Percentiles rank a stretch among this genome's conserved stretches.
Conservation (phyloP, 2,888 invertebrate genomes). For the Dryobota labecula region DNA sequence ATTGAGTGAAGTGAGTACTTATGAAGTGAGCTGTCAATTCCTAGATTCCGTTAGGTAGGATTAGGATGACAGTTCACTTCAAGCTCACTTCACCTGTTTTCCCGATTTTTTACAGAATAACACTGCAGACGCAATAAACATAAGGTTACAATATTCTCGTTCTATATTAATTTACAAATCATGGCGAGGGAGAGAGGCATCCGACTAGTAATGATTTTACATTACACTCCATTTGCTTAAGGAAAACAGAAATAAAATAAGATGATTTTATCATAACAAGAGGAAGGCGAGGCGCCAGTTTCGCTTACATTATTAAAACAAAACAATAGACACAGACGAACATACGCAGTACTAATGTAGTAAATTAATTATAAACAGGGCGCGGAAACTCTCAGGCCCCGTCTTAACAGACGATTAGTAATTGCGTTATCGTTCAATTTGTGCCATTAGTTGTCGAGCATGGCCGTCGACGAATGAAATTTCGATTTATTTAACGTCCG, state of each 20-base stretch:
- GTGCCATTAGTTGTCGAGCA: slow-evolving; percentile 61
- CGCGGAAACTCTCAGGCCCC: slow-evolving; percentile 61
- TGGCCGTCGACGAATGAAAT: slow-evolving; percentile 60
- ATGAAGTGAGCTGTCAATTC: background rate
- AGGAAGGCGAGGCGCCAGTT: slow-evolving; percentile 56
- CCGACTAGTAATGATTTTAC: slow-evolving; percentile 51
- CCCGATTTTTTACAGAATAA: background rate
- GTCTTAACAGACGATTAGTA: slow-evolving; percentile 70
- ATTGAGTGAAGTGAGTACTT: background rate
- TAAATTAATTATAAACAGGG: slow-evolving; percentile 74
- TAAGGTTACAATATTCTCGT: slow-evolving; percentile 2
- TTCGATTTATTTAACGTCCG: slow-evolving; percentile 66
- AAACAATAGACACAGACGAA: slow-evolving; percentile 68
- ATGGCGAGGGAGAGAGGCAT: slow-evolving; percentile 31
- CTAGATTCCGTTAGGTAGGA: background rate
- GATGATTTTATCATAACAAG: slow-evolving; percentile 67
- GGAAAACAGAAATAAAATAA: slow-evolving; percentile 63
- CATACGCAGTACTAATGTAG: slow-evolving; percentile 65
- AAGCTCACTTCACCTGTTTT: too few species aligned
- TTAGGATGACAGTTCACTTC: background rate
- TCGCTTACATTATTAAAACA: slow-evolving; percentile 72
- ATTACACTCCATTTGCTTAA: slow-evolving; percentile 59
- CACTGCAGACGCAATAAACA: slow-evolving; percentile 3
- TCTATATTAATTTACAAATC: slow-evolving; percentile 41
- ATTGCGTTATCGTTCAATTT: slow-evolving; percentile 75